These are phyloP conservation scores for Phaedon cochleariae DNA, from an alignment of 2,888 invertebrate genomes.

Conservation along the genomic window DNA sequence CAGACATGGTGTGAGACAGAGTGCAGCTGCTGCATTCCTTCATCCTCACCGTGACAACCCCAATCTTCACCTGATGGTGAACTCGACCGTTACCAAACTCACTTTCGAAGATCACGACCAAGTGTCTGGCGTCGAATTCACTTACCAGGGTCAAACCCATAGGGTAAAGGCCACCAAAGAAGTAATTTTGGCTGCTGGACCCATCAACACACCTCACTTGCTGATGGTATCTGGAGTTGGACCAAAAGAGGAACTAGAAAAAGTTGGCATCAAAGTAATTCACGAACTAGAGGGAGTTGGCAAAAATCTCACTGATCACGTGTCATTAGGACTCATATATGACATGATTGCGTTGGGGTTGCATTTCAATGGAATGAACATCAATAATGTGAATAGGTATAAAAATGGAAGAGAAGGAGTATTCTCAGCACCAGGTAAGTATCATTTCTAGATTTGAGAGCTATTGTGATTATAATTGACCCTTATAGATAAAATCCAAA, in stretches of 20 bases:
- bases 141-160: slow-evolving; percentile 63
- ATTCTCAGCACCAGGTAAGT: slow-evolving; percentile 22
- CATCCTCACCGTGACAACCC: slow-evolving; percentile 66
- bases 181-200: slow-evolving; percentile 69
- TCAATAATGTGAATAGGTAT: slow-evolving; percentile 46
- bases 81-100: slow-evolving; percentile 69
- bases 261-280: slow-evolving; percentile 67
- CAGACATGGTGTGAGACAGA: slow-evolving; percentile 53
- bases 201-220: slow-evolving; percentile 72
- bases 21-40: slow-evolving; percentile 69
- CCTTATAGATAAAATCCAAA: too few species aligned
- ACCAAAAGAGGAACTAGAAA: slow-evolving; percentile 67
- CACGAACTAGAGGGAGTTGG: slow-evolving; percentile 73
- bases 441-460: too few species aligned
- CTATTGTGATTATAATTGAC: too few species aligned
- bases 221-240: slow-evolving; percentile 73
- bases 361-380: slow-evolving; percentile 61
- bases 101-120: slow-evolving; percentile 61
- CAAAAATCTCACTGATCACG: slow-evolving; percentile 73
- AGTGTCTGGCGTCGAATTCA: slow-evolving; percentile 69
- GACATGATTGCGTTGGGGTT: slow-evolving; percentile 41
- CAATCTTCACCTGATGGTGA: slow-evolving; percentile 69
- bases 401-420: slow-evolving; percentile 16
- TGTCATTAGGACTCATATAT: slow-evolving; percentile 64
- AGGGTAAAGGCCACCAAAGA: slow-evolving; percentile 65